Evolutionary conservation across 2,797 vertebrate species (phyloP), one percentile per base, ranked within the genome.

Genomic region (Picus viridis): DNA sequence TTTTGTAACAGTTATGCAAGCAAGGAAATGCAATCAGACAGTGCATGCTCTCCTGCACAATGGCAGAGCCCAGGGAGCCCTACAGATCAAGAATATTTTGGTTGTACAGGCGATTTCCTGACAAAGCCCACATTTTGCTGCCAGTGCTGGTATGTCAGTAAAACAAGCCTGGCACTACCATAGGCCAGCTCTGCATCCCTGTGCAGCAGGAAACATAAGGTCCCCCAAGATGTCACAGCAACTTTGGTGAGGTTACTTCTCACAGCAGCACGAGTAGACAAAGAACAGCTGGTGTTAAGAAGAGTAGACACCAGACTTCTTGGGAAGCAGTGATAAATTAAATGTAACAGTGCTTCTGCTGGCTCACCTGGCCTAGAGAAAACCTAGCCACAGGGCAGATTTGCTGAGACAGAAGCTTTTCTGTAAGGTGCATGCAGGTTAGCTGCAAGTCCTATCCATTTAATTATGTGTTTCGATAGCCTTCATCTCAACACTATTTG

Each of bases 31-130:
- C 1, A 83, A 6, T 1, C 58, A 34, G 26, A 20, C 15, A n/a
- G 10, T 1, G 32, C 34, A 27, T 2, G 2, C 5, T 62, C 8
- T 51, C 23, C 36, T 23, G 4, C 23, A 3, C 5, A 10, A 14
- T 11, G 20, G 45, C 27, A 65, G 15, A 34, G 32, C 2, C 24
- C 47, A 67, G 70, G n/a, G 39, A 29, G 16, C 16, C 39, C 29
- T 61, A 10, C 20, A 64, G 20, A 16, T 12, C 0, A 12, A 24
- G 12, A 39, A 24, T n/a, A 10, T 4, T 41, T 32, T 8, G 36
- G 45, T 7, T 26, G 23, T 12, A 10, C 20, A n/a, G 56, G 73
- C 54, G 62, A 71, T 68, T 88, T 43, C 72, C 76, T 74, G 68
- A 47, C 53, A 77, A 67, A 34, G 1, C 12, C 24, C 24, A 0